Conservation (phyloP, 2,797 vertebrate genomes). For the Silurus aristotelis region DNA sequence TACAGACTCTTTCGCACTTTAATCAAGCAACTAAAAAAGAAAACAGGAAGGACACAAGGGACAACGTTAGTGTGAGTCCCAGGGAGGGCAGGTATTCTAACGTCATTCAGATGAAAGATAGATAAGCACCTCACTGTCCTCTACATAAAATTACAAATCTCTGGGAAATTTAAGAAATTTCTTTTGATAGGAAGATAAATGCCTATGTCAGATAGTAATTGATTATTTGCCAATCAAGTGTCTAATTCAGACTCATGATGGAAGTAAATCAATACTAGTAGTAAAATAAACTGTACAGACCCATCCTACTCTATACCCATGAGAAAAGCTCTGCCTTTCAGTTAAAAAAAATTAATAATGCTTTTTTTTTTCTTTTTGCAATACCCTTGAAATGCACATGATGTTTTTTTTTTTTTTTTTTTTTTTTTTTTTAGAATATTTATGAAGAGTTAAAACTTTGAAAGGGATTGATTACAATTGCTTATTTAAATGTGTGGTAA, state of each 20-base stretch:
- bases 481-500: background rate
- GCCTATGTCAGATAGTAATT: constrained; percentile 46
- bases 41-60: constrained; percentile 15
- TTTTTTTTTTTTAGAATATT: background rate
- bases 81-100: constrained; percentile 12
- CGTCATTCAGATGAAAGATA: constrained; percentile 14
- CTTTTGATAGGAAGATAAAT: constrained; percentile 54
- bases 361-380: constrained; percentile 4
- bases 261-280: constrained; percentile 48
- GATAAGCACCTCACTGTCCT: constrained; percentile 44
- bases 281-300: constrained; percentile 48
- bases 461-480: constrained; percentile 8
- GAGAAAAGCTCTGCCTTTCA: constrained; percentile 14
- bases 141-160: constrained; percentile 47
- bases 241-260: constrained; percentile 45
- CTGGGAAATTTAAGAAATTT: constrained; percentile 13
- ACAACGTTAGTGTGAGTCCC: constrained; percentile 22
- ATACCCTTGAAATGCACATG: background rate
- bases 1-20: background rate
- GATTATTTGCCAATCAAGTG: constrained; percentile 57
- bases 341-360: background rate
- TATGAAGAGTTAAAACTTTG: background rate
- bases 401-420: background rate
- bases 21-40: background rate
- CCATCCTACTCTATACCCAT: constrained; percentile 2